phyloP scores from a whole-genome alignment of 2,113 vertebrate species.

The Talpa occidentalis region DNA sequence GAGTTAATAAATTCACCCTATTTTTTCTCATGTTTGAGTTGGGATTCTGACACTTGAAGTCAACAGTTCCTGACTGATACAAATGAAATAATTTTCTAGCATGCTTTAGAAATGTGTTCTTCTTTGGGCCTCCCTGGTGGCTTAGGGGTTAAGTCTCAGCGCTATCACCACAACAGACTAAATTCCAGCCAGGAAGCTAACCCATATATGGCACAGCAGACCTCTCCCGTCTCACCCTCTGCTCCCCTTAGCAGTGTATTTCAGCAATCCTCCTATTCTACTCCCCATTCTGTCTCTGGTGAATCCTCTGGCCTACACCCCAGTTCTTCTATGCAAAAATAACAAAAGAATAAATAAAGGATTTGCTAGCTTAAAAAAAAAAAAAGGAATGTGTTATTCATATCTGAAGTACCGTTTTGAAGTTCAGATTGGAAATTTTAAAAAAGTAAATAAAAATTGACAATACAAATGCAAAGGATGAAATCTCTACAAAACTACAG shows the following conservation, averaged over 20 bases:
- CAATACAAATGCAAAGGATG: neutral
- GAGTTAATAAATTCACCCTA: neutral
- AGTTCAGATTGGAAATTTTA: conserved; percentile 10
- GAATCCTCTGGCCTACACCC: too few species aligned
- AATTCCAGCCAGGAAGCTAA: too few species aligned
- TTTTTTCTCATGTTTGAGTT: neutral
- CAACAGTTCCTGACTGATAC: neutral
- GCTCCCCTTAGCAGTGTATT: too few species aligned
- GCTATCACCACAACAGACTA: too few species aligned
- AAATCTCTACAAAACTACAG: neutral
- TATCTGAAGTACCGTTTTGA: neutral
- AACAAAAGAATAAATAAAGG: too few species aligned
- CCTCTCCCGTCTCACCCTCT: too few species aligned
- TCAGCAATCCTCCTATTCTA: too few species aligned
- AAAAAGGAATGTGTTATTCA: neutral
- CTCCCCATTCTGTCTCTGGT: too few species aligned
- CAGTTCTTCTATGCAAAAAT: too few species aligned
- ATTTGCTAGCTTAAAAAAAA: too few species aligned
- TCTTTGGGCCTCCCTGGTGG: neutral
- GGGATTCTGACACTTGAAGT: neutral
- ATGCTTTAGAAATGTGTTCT: neutral
- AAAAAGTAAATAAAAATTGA: conserved; percentile 5
- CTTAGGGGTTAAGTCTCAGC: too few species aligned
- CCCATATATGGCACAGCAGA: too few species aligned
- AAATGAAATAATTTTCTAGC: conserved; percentile 18